These are phyloP conservation scores for Bactericera cockerelli DNA, from an alignment of 1,140 invertebrate genomes.

Conservation along the genomic window DNA sequence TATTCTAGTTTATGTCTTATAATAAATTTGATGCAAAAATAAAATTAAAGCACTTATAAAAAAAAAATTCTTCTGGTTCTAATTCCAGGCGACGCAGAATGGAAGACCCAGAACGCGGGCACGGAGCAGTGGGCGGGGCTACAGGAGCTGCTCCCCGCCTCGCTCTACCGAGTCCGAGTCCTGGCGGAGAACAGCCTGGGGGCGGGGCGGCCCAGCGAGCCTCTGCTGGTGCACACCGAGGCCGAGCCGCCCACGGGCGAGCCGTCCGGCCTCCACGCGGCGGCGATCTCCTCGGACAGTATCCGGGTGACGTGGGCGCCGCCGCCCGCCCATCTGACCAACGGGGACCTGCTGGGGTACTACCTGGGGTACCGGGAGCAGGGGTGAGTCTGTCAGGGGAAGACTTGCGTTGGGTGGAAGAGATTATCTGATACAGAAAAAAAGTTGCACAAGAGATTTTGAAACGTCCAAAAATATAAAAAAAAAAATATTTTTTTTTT, in stretches of 20 bases:
- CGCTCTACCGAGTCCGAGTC: conserved; percentile 34
- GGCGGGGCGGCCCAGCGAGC: conserved; percentile 32
- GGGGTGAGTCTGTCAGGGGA: conserved; percentile 21
- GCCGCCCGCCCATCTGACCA: conserved; percentile 31
- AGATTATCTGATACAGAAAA: too few species aligned
- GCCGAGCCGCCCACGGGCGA: conserved; percentile 38
- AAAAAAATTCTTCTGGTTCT: too few species aligned
- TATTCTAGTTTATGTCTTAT: too few species aligned
- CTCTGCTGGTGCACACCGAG: conserved; percentile 30
- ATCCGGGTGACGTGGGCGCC: conserved; percentile 26
- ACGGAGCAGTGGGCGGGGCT: conserved; percentile 27
- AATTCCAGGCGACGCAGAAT: conserved; percentile 16
- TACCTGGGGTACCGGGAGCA: conserved; percentile 35
- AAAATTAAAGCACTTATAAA: too few species aligned
- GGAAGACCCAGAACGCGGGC: conserved; percentile 24
- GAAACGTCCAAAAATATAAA: too few species aligned
- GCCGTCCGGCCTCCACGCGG: conserved; percentile 33
- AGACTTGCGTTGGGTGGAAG: too few species aligned
- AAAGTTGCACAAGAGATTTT: too few species aligned
- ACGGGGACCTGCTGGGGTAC: conserved; percentile 39
- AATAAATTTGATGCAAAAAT: too few species aligned
- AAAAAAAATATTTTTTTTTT: too few species aligned
- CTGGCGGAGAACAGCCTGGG: conserved; percentile 35
- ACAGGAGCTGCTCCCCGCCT: conserved; percentile 32
- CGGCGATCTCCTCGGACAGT: conserved; percentile 31